These are phyloP conservation scores for Apodemia mormo DNA, from an alignment of 2,888 invertebrate genomes.

Conservation along the genomic window DNA sequence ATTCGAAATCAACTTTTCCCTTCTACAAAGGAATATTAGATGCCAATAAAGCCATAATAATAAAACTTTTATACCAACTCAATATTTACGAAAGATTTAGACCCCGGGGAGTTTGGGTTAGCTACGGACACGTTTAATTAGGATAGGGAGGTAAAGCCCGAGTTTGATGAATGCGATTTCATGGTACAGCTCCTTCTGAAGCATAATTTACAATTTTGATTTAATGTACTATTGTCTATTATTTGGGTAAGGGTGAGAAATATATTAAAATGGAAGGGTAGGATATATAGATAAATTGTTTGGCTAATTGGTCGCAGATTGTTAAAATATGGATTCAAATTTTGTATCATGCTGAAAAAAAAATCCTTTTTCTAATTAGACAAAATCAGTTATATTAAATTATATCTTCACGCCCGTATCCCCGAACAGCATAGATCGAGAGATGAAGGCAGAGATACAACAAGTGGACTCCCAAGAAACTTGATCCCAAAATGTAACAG, in stretches of 20 bases:
- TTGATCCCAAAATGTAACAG: too few species aligned
- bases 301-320: too few species aligned
- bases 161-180: conserved; percentile 79
- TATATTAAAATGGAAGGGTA: background rate
- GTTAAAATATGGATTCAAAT: too few species aligned
- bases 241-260: background rate
- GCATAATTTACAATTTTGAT: conserved; percentile 64
- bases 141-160: conserved; percentile 71
- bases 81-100: conserved; percentile 69
- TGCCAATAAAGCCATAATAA: conserved; percentile 62
- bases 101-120: conserved; percentile 54
- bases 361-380: too few species aligned
- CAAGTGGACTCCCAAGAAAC: too few species aligned
- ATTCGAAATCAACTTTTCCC: conserved; percentile 42
- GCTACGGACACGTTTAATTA: conserved; percentile 75
- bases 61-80: conserved; percentile 69
- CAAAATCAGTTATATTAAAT: too few species aligned
- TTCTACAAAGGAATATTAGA: conserved; percentile 45
- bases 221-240: conserved; percentile 3
- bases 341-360: too few species aligned
- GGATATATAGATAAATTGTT: background rate
- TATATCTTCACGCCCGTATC: too few species aligned
- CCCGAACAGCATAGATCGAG: too few species aligned
- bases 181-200: conserved; percentile 53
- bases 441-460: too few species aligned